These are phyloP conservation scores for Stegodyphus dumicola DNA, from an alignment of 1,140 invertebrate genomes.

Conservation along the genomic window DNA sequence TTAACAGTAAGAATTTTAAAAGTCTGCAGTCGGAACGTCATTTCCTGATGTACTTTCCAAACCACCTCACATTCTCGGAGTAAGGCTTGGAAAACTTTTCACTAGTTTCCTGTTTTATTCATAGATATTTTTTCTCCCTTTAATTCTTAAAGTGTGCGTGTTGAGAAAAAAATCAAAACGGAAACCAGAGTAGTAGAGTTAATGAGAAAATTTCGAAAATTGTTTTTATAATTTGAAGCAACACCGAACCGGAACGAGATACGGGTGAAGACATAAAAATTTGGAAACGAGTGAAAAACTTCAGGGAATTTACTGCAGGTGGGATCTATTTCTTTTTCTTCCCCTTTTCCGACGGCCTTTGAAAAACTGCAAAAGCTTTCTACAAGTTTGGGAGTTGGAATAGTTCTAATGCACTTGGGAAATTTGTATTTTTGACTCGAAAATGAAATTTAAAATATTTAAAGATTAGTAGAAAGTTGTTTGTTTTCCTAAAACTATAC, in stretches of 20 bases:
- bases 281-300: not conserved
- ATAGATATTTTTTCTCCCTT: no score
- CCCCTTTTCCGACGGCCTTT: no score
- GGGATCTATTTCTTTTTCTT: no score
- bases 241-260: not conserved
- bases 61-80: not conserved
- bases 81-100: no score
- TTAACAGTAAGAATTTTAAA: constrained; percentile 10
- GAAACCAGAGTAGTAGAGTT: constrained; percentile 11
- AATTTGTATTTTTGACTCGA: not conserved
- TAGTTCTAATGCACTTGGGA: not conserved
- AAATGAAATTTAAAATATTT: constrained; percentile 13
- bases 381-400: constrained; percentile 15
- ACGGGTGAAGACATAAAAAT: not conserved
- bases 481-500: not conserved
- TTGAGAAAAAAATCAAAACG: constrained; percentile 1
- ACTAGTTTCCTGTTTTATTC: no score
- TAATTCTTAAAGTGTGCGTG: no score
- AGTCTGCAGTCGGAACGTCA: not conserved
- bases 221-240: constrained; percentile 1
- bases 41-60: not conserved
- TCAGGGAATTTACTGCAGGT: not conserved
- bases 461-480: no score
- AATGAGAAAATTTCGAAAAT: constrained; percentile 40
- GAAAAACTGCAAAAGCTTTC: not conserved